These are phyloP conservation scores for Ictidomys tridecemlineatus DNA, from an alignment of 2,113 vertebrate species.

Conservation along the genomic window DNA sequence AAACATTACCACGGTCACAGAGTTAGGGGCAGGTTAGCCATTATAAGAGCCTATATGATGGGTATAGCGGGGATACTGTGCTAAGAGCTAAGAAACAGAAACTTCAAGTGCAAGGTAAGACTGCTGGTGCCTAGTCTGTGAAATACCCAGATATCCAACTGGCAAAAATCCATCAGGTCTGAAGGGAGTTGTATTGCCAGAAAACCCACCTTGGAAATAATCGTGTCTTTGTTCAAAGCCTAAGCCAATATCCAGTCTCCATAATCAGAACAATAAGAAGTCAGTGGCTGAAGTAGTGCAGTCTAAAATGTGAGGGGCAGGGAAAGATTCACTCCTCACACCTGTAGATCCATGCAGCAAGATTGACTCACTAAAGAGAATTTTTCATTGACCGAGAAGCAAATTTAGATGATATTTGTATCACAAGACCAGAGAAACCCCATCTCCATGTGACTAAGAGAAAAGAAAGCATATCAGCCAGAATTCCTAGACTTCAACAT, in stretches of 20 bases:
- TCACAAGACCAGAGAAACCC: not conserved
- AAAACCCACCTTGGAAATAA: slow-evolving; percentile 33
- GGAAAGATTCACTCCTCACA: not conserved
- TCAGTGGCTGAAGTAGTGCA: not conserved
- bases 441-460: not conserved
- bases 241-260: not conserved
- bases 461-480: not conserved
- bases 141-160: slow-evolving; percentile 35
- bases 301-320: not conserved
- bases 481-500: not conserved
- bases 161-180: slow-evolving; percentile 16
- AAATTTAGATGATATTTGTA: not conserved
- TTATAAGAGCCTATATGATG: not conserved
- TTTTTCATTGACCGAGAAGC: not conserved
- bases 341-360: not conserved
- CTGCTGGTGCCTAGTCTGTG: not conserved
- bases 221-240: not conserved
- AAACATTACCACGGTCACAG: not conserved
- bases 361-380: not conserved
- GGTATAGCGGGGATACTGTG: slow-evolving; percentile 43
- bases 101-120: not conserved
- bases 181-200: not conserved
- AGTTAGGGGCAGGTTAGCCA: not conserved
- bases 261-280: not conserved
- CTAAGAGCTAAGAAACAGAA: slow-evolving; percentile 61